Conservation (phyloP, 2,888 invertebrate species). For the Eupithecia centaureata region DNA sequence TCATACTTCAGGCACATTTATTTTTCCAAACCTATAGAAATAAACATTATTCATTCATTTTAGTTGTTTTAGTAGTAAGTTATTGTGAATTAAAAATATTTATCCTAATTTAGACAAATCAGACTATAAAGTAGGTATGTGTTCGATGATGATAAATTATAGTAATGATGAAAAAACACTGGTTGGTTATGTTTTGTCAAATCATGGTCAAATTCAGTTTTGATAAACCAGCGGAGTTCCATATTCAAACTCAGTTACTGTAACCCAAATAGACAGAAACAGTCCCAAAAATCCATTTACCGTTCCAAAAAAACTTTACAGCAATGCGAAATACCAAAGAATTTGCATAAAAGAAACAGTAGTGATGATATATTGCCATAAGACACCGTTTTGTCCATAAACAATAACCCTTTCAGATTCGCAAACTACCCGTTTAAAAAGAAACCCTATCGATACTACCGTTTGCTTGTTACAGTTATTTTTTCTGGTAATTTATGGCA, state of each 20-base stretch:
- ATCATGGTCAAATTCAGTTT: not conserved
- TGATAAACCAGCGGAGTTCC: not conserved
- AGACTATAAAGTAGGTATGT: no score
- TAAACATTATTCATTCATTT: no score
- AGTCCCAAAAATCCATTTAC: constrained; percentile 18
- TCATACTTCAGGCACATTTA: no score
- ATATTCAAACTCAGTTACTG: not conserved
- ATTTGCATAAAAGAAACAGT: constrained; percentile 40
- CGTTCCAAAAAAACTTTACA: constrained; percentile 27
- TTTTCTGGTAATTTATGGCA: constrained; percentile 71
- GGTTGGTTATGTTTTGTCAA: no score
- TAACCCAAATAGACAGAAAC: not conserved
- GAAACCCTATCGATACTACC: constrained; percentile 63
- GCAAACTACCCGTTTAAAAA: constrained; percentile 65
- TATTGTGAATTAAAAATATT: no score
- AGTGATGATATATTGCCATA: constrained; percentile 55
- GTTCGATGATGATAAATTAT: no score
- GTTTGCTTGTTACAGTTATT: constrained; percentile 23
- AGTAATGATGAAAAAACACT: no score
- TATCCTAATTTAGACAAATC: no score
- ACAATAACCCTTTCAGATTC: constrained; percentile 65
- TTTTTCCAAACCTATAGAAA: no score
- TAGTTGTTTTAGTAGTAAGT: no score
- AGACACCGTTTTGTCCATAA: constrained; percentile 49
- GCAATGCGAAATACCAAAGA: constrained; percentile 27